Conservation (phyloP, 2,797 vertebrate species). For the Decapterus maruadsi region DNA sequence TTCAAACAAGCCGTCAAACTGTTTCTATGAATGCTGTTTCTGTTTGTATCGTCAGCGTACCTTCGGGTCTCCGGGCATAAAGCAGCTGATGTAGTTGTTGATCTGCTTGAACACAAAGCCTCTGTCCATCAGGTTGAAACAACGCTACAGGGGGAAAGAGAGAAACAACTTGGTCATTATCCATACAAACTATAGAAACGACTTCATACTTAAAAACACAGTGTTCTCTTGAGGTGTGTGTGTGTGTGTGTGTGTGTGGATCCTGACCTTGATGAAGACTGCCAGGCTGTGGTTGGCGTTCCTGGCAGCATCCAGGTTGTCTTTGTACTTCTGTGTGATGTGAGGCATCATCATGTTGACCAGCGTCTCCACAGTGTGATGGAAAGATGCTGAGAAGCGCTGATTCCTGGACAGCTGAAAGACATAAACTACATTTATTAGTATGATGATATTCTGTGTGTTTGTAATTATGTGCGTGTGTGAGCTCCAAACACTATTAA, state of each 20-base stretch:
- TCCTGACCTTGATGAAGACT: slow-evolving; percentile 94
- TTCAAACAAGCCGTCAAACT: not conserved
- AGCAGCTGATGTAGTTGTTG: slow-evolving; percentile 97
- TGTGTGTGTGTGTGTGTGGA: not conserved
- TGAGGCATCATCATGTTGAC: slow-evolving; percentile 98
- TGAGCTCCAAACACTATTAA: not conserved
- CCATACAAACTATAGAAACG: not conserved
- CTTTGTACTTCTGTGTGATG: slow-evolving; percentile 98
- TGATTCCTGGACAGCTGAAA: slow-evolving; percentile 94
- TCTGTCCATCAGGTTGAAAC: slow-evolving; percentile 98
- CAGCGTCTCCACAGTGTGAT: slow-evolving; percentile 96
- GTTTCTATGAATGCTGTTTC: not conserved
- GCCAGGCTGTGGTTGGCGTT: slow-evolving; percentile 98
- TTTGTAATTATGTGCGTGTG: not conserved
- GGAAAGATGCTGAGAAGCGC: slow-evolving; percentile 95
- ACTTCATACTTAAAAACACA: not conserved
- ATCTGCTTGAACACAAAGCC: slow-evolving; percentile 98
- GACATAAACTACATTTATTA: not conserved
- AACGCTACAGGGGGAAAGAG: slow-evolving; percentile 84
- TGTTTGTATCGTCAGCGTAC: slow-evolving; percentile 70
- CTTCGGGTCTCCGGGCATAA: slow-evolving; percentile 97
- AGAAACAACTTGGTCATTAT: not conserved
- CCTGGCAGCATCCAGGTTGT: slow-evolving; percentile 95
- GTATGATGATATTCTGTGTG: not conserved
- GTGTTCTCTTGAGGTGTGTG: not conserved